These are phyloP conservation scores for Epizoanthus ramosus DNA, from an alignment of 92 coral and sea anemone species.

Conservation along the genomic window DNA sequence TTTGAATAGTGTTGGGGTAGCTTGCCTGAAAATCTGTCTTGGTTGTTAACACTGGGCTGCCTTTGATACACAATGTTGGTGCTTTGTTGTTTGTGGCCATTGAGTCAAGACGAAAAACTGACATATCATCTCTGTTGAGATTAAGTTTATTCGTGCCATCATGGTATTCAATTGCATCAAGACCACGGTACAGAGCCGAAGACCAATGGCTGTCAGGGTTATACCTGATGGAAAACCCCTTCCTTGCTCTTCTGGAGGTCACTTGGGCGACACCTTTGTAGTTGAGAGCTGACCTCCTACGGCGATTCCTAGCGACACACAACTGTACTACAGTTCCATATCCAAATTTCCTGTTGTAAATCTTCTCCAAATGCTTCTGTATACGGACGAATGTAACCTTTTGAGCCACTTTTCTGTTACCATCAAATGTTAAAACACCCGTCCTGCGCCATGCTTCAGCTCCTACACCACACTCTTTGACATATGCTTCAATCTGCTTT, in stretches of 20 bases:
- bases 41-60: constrained; percentile 40
- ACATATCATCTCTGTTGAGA: constrained; percentile 32
- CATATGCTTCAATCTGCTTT: constrained; percentile 46
- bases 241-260: constrained; percentile 38
- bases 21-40: constrained; percentile 38
- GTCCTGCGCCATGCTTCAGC: constrained; percentile 40
- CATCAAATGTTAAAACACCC: constrained; percentile 41
- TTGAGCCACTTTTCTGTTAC: constrained; percentile 19
- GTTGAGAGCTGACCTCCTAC: constrained; percentile 22
- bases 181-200: constrained; percentile 38
- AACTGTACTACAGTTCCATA: constrained; percentile 48
- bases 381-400: constrained; percentile 34
- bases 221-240: constrained; percentile 48
- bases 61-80: constrained; percentile 30
- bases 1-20: constrained; percentile 45
- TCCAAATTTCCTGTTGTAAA: constrained; percentile 3
- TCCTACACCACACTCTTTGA: constrained; percentile 28
- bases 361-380: constrained; percentile 22
- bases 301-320: constrained; percentile 39
- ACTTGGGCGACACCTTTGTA: constrained; percentile 59
- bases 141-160: constrained; percentile 12
- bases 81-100: constrained; percentile 30
- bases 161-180: constrained; percentile 43
- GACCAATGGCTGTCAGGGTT: constrained; percentile 62
- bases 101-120: constrained; percentile 46